Evolutionary conservation across 2,888 invertebrate genomes (phyloP).

Genomic region (Allacma fusca): DNA sequence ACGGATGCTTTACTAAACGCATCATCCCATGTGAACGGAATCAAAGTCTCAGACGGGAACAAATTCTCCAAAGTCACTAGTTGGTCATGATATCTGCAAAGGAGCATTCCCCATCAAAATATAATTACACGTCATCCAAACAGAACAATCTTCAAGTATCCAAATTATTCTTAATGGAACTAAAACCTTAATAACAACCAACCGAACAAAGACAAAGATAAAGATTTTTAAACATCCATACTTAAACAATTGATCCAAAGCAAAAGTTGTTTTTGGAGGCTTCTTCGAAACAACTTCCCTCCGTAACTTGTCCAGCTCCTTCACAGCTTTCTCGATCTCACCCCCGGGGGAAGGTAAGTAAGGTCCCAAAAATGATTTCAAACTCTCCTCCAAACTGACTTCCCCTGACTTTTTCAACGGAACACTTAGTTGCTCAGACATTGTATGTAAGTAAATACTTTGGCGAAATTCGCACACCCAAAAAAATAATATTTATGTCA

Average conservation of each 20-base stretch:
- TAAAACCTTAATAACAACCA: too few relatives aligned
- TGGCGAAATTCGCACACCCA: too few relatives aligned
- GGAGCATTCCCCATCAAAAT: too few relatives aligned
- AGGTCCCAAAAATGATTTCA: constrained; percentile 30
- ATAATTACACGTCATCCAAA: too few relatives aligned
- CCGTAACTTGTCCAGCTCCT: constrained; percentile 53
- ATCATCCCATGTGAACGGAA: constrained; percentile 99
- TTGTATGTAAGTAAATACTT: background rate
- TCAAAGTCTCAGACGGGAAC: constrained; percentile 86
- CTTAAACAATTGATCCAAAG: constrained; percentile 52
- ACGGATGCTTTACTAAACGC: constrained; percentile 95
- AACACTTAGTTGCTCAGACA: constrained; percentile 45
- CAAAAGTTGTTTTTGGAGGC: constrained; percentile 44
- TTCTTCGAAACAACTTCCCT: constrained; percentile 47
- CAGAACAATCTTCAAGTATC: too few relatives aligned
- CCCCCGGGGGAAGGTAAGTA: background rate
- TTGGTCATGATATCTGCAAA: constrained; percentile 93
- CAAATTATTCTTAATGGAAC: too few relatives aligned
- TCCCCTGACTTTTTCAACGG: constrained; percentile 52
- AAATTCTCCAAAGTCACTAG: constrained; percentile 88
- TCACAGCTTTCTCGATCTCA: constrained; percentile 37
- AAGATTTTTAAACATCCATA: constrained; percentile 10
- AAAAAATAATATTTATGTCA: too few relatives aligned
- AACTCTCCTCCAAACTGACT: constrained; percentile 44
- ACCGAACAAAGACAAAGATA: too few relatives aligned